Evolutionary conservation across 2,888 invertebrate genomes (phyloP).

Genomic region (Nomada hirtipes): DNA sequence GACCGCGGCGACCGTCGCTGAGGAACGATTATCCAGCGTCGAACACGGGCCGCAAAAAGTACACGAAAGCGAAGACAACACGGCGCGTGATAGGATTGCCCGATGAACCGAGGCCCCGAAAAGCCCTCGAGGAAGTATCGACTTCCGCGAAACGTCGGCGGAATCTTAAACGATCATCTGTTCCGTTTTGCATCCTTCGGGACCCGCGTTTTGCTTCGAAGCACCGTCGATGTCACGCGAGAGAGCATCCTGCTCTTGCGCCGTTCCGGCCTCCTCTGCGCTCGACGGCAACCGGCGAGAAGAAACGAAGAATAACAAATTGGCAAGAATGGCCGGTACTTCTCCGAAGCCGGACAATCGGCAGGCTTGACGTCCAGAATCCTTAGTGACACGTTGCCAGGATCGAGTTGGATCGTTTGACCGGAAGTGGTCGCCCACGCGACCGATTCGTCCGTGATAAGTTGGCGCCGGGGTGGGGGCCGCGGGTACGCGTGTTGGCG

Average conservation of each 20-base stretch:
- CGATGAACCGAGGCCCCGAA: slow-evolving; percentile 44
- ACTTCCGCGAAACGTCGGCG: slow-evolving; percentile 75
- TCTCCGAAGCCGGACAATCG: not conserved
- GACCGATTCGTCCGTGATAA: slow-evolving; percentile 61
- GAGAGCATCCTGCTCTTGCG: too few species aligned
- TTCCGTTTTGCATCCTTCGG: slow-evolving; percentile 39
- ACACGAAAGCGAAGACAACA: slow-evolving; percentile 60
- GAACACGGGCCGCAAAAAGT: slow-evolving; percentile 57
- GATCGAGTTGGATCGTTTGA: slow-evolving; percentile 52
- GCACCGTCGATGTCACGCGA: not conserved
- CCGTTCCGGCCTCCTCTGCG: too few species aligned
- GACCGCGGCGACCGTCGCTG: slow-evolving; percentile 38
- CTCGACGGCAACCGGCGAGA: too few species aligned
- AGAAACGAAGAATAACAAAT: too few species aligned
- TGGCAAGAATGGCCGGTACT: too few species aligned
- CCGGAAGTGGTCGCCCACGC: slow-evolving; percentile 67
- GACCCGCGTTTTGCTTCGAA: not conserved
- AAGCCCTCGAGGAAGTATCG: slow-evolving; percentile 69
- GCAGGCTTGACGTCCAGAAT: not conserved
- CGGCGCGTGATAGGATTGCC: slow-evolving; percentile 63
- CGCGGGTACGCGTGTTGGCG: slow-evolving; percentile 52
- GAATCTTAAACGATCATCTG: slow-evolving; percentile 75
- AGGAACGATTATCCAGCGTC: slow-evolving; percentile 54
- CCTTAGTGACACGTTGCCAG: slow-evolving; percentile 5
- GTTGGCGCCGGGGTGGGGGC: slow-evolving; percentile 36